Percentiles rank a stretch among this genome's conserved stretches.
These are phyloP conservation scores for Lasioglossum malachurum DNA, from an alignment of 2,888 invertebrate species.

Conservation along the genomic window DNA sequence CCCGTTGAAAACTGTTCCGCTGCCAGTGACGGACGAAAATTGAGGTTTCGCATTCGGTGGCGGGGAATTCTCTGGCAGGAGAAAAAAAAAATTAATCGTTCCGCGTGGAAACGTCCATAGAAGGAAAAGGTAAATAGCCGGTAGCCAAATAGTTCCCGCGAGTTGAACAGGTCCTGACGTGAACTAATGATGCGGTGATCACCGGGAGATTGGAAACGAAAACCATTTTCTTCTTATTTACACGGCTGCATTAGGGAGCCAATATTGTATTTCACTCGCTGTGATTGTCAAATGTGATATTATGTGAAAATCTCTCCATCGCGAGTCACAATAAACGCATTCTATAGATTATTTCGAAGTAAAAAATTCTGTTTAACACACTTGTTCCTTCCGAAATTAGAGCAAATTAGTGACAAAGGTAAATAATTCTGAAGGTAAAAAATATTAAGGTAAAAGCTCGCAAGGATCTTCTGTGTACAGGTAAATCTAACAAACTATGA, in stretches of 20 bases:
- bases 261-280: not conserved
- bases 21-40: slow-evolving; percentile 64
- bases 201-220: slow-evolving; percentile 12
- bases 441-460: not conserved
- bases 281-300: not conserved
- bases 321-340: not conserved
- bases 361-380: not conserved
- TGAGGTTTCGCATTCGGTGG: slow-evolving; percentile 34
- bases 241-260: not conserved
- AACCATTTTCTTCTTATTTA: slow-evolving; percentile 26
- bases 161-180: slow-evolving; percentile 25
- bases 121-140: slow-evolving; percentile 32
- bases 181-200: slow-evolving; percentile 27
- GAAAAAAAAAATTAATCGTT: slow-evolving; percentile 50
- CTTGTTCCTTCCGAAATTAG: not conserved
- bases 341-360: not conserved
- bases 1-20: slow-evolving; percentile 22
- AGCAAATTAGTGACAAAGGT: not conserved
- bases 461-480: not conserved
- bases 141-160: slow-evolving; percentile 15
- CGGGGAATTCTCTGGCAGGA: not conserved
- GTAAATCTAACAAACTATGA: not conserved
- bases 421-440: not conserved
- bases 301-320: not conserved
- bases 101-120: slow-evolving; percentile 10